These are phyloP conservation scores for Lasius platythorax DNA, from an alignment of 2,888 invertebrate species.

Conservation along the genomic window DNA sequence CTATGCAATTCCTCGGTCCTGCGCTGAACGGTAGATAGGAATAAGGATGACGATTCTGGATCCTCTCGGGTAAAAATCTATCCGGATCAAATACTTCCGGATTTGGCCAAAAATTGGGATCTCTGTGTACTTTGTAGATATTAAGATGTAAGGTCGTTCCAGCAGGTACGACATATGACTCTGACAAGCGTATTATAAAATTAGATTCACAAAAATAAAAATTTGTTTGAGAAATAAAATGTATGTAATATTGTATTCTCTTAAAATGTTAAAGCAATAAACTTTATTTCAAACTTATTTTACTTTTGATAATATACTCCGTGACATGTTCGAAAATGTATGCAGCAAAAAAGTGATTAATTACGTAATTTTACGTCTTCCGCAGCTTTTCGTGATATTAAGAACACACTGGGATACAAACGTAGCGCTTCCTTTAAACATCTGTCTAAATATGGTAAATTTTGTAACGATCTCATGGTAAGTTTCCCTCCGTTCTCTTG, in stretches of 20 bases:
- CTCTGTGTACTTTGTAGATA: slow-evolving; percentile 87
- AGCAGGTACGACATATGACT: slow-evolving; percentile 87
- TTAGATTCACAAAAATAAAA: background rate
- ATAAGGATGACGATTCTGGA: slow-evolving; percentile 87
- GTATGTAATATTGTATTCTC: no score
- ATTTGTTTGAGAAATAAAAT: no score
- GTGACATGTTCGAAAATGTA: background rate
- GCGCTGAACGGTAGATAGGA: slow-evolving; percentile 91
- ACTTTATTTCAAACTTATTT: background rate
- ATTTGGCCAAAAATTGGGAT: slow-evolving; percentile 89
- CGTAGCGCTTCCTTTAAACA: slow-evolving; percentile 91
- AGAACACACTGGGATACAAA: slow-evolving; percentile 90
- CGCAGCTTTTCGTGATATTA: slow-evolving; percentile 88
- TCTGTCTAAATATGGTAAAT: slow-evolving; percentile 90
- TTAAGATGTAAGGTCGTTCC: slow-evolving; percentile 84
- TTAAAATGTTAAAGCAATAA: background rate
- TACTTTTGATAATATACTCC: background rate
- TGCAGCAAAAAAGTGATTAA: background rate
- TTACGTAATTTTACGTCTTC: slow-evolving; percentile 86
- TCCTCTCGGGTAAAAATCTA: slow-evolving; percentile 89
- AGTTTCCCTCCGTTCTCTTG: slow-evolving; percentile 86
- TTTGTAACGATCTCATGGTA: slow-evolving; percentile 87
- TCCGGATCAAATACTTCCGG: slow-evolving; percentile 90
- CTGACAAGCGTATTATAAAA: slow-evolving; percentile 77
- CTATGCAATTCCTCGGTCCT: slow-evolving; percentile 89